Conservation (phyloP, 2,113 vertebrate genomes). For the Malaclemys terrapin region DNA sequence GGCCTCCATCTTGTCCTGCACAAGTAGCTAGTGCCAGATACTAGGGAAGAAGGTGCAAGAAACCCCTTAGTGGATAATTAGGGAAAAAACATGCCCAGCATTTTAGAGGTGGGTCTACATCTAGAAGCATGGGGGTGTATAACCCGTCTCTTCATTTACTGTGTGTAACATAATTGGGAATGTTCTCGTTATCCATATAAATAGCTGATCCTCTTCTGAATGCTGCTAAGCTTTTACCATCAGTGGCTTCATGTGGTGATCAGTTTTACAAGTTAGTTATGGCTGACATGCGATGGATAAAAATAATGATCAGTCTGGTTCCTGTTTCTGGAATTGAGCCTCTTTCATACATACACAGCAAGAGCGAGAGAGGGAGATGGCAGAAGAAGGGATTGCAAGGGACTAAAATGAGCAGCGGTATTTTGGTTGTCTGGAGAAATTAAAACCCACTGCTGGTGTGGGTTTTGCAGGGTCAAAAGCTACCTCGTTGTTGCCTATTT, state of each 20-base stretch:
- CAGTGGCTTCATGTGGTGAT: not conserved
- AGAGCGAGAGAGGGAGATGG: not conserved
- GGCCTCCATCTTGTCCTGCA: not conserved
- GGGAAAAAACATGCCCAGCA: not conserved
- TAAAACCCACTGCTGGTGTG: not conserved
- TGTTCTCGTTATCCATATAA: not conserved
- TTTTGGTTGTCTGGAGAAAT: not conserved
- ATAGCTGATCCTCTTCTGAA: not conserved
- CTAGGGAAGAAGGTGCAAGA: not conserved
- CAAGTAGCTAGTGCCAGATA: not conserved
- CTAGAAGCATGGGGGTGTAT: not conserved
- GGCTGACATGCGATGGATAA: not conserved
- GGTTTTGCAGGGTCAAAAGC: not conserved
- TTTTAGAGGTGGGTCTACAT: not conserved
- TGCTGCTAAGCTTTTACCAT: not conserved
- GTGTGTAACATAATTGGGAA: rapidly evolving
- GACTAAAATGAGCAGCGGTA: not conserved
- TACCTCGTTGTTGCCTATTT: not conserved
- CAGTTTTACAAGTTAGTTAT: not conserved
- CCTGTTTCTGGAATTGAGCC: not conserved
- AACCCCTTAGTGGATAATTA: rapidly evolving
- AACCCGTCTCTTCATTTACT: not conserved
- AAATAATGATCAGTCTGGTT: not conserved
- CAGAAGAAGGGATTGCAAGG: not conserved
- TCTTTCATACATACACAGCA: not conserved